Base-by-base conservation (phyloP, 35 echinoderm and acorn worm genomes). In the Lytechinus variegatus region DNA sequence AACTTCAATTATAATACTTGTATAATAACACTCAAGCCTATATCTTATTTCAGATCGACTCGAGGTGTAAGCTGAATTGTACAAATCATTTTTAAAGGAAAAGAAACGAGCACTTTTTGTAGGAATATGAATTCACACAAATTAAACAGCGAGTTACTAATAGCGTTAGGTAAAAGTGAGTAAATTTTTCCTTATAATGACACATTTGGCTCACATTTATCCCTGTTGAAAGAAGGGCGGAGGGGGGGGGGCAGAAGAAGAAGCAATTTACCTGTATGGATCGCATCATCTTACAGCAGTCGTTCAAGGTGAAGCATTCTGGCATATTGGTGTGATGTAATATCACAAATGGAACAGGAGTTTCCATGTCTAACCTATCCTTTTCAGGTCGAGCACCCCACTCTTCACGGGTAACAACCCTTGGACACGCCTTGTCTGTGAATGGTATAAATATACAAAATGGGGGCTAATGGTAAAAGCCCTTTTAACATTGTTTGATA, bases 331-430 rank as follows among this genome's bases (percentile, higher is more conserved):
- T 97, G 27, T 97, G 97, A 61, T 97, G 97, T 24, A 97, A 19
- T 27, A 97, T 96, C 8, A 97, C 97, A 71, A 56, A 97, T 0
- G 97, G 95, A n/a, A 97, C 97, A 0, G 97, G 97, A 8, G 90
- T 96, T 6, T 9, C 28, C 97, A 97, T 96, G 21, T 92, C 71
- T n/a, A 86, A 8, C 14, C 94, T 19, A 27, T 56, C 44, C 54
- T 92, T 96, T 1, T 94, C 94, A 21, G 94, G 88, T 88, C 93
- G 92, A 3, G 97, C 97, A 16, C 79, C 53, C 97, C 97, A 97
- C 44, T 97, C 95, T 27, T 94, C 54, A 19, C 97, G 86, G 51
- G 86, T 86, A 0, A 97, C 97, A 27, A 97, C 96, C 12, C 13
- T 94, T 54, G 96, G 96, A 95, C 96, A 97, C 33, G 53, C 96